phyloP scores from a whole-genome alignment of 2,888 invertebrate genomes.

The Melitaea athalia region DNA sequence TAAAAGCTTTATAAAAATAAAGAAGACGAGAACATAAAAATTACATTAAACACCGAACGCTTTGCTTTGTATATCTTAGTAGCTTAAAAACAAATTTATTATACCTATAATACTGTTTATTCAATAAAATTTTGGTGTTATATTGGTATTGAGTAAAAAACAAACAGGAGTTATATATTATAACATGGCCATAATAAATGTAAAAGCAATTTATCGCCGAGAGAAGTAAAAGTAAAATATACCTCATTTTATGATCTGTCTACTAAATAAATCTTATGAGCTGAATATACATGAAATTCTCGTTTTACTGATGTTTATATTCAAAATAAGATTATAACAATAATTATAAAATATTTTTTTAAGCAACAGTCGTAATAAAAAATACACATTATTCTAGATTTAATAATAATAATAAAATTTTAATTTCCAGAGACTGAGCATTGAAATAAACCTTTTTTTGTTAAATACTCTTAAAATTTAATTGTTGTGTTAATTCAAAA shows the following conservation, averaged over 20 bases:
- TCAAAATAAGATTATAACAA: conserved; percentile 18
- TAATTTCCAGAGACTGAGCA: no score
- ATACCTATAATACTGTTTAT: conserved; percentile 63
- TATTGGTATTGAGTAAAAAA: conserved; percentile 52
- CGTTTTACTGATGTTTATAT: conserved; percentile 23
- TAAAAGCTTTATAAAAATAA: background rate
- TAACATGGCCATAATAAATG: conserved; percentile 54
- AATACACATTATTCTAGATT: no score
- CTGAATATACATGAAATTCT: conserved; percentile 32
- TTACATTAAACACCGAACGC: conserved; percentile 45
- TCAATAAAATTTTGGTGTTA: conserved; percentile 63
- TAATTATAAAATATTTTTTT: background rate
- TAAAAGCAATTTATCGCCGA: conserved; percentile 55
- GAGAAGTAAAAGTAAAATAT: conserved; percentile 49
- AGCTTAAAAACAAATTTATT: conserved; percentile 60
- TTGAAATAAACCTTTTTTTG: no score
- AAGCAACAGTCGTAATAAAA: background rate
- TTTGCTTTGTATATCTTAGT: conserved; percentile 56
- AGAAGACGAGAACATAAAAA: conserved; percentile 24
- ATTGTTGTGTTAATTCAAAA: no score
- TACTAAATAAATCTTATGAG: conserved; percentile 34
- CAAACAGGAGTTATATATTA: conserved; percentile 58
- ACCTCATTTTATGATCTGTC: conserved; percentile 37
- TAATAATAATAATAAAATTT: background rate
- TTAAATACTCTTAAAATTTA: no score